phyloP scores from a whole-genome alignment of 64 coral and sea anemone species.

The Orbicella faveolata region DNA sequence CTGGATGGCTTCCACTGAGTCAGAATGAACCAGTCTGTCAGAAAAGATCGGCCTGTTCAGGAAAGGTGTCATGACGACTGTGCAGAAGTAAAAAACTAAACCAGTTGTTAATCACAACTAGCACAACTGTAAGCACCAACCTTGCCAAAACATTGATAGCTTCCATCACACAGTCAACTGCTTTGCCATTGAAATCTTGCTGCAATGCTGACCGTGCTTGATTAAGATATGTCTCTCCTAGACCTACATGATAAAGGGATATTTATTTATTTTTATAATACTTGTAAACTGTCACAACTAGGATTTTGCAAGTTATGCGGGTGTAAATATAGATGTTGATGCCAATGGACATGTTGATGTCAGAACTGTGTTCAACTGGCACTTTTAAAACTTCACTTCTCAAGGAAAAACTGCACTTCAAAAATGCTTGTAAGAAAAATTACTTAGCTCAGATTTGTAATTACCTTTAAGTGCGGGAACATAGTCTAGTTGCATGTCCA shows the following conservation, averaged over 20 bases:
- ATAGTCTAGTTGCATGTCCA: conserved; percentile 68
- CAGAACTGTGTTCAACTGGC: too few species aligned
- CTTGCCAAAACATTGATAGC: conserved; percentile 60
- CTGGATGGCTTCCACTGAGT: too few species aligned
- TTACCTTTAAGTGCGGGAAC: conserved; percentile 94
- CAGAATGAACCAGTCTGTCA: too few species aligned
- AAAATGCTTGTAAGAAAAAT: background rate
- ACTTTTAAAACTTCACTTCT: too few species aligned
- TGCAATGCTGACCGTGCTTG: conserved; percentile 57
- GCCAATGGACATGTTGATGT: too few species aligned
- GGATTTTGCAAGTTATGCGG: too few species aligned
- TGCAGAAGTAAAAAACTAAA: background rate
- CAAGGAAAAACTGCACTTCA: too few species aligned
- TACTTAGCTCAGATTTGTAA: background rate
- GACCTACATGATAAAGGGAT: conserved; percentile 43
- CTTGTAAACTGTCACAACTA: too few species aligned
- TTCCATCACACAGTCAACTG: conserved; percentile 80
- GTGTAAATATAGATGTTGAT: too few species aligned
- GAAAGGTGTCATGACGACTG: background rate
- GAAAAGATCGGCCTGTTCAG: too few species aligned
- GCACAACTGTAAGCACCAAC: conserved; percentile 25
- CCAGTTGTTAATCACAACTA: background rate
- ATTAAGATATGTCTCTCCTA: conserved; percentile 86
- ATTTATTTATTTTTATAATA: too few species aligned
- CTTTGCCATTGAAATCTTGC: conserved; percentile 87